phyloP scores from a whole-genome alignment of 2,888 invertebrate species.

The Byasa hedistus region DNA sequence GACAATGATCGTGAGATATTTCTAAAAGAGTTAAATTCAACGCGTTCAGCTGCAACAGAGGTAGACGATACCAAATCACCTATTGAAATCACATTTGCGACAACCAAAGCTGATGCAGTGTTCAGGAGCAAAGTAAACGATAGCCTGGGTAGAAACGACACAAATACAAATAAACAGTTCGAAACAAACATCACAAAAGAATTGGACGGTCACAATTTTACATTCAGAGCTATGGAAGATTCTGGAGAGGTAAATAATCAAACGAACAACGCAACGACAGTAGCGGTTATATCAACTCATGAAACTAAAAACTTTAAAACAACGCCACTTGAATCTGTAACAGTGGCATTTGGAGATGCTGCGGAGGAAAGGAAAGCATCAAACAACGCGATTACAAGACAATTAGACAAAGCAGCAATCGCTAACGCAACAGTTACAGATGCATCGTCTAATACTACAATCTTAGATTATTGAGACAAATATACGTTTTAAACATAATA shows the following conservation, averaged over 20 bases:
- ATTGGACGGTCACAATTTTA: neutral
- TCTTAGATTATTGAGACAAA: neutral
- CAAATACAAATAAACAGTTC: no score
- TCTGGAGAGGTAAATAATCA: neutral
- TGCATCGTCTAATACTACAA: neutral
- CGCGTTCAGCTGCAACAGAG: no score
- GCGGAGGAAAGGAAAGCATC: neutral
- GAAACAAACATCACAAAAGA: no score
- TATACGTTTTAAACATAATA: neutral
- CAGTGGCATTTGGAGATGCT: neutral
- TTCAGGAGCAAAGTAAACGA: slow-evolving; percentile 7
- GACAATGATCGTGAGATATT: neutral
- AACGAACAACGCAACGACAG: neutral
- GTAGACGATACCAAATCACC: neutral
- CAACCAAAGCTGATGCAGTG: neutral
- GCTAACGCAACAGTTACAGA: neutral
- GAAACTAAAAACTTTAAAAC: neutral
- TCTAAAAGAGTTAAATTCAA: neutral
- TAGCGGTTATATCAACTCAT: neutral
- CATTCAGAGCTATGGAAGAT: neutral
- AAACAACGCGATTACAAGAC: neutral
- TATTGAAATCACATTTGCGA: neutral
- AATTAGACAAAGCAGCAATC: neutral
- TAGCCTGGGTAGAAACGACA: neutral
- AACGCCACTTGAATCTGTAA: neutral